Evolutionary conservation across 2,797 vertebrate species (phyloP).

Genomic region (Cossypha caffra): DNA sequence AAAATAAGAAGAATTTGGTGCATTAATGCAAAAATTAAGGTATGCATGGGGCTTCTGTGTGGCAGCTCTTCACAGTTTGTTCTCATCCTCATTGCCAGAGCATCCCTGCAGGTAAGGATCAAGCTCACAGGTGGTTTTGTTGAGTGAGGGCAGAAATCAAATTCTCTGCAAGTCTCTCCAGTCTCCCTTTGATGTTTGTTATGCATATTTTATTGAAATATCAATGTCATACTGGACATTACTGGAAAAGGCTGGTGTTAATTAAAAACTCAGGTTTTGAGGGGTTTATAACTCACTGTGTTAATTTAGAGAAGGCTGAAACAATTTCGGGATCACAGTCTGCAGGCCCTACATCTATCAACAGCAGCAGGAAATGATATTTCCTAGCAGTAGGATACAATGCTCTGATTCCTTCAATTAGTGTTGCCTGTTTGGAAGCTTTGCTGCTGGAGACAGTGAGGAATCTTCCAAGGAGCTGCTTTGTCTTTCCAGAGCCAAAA

Average conservation of each 20-base stretch:
- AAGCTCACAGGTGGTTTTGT: neutral
- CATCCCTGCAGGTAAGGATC: neutral
- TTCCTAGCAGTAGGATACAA: neutral
- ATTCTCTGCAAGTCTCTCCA: neutral
- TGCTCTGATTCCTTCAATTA: neutral
- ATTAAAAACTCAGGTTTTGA: conserved; percentile 11
- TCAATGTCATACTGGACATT: neutral
- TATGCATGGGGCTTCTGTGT: rapidly evolving
- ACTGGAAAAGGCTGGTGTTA: neutral
- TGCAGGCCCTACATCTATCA: neutral
- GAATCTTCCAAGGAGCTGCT: neutral
- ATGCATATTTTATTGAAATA: neutral
- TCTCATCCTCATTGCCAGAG: neutral
- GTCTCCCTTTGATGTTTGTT: neutral
- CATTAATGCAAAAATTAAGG: neutral
- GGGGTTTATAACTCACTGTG: neutral
- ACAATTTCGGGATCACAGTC: neutral
- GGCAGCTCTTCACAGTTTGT: neutral
- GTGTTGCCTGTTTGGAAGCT: neutral
- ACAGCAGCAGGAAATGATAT: neutral
- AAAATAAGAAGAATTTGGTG: neutral
- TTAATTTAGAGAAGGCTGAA: neutral
- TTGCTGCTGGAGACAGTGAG: neutral
- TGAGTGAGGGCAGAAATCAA: neutral
- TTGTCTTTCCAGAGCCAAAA: neutral